Evolutionary conservation across 2,797 vertebrate genomes (phyloP).

Genomic region (Phataginus tricuspis): DNA sequence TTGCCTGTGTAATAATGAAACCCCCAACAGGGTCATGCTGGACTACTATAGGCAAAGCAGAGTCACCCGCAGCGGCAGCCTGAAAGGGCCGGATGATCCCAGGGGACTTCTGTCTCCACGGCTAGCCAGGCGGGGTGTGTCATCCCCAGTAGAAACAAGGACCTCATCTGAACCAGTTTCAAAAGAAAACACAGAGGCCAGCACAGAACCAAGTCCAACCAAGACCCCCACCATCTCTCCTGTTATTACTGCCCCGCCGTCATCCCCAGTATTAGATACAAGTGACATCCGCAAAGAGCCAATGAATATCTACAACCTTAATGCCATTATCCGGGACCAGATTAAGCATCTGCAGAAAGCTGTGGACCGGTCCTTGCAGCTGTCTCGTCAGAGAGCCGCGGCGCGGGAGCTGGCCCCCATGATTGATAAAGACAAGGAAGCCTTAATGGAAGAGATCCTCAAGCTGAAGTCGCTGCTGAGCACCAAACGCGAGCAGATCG

Average conservation of each 20-base stretch:
- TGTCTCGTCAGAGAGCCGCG: conserved; percentile 96
- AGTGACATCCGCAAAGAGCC: conserved; percentile 97
- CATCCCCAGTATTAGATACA: conserved; percentile 91
- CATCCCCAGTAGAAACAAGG: conserved; percentile 87
- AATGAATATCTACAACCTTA: conserved; percentile 99
- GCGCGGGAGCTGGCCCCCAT: conserved; percentile 94
- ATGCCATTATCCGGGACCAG: conserved; percentile 98
- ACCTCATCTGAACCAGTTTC: conserved; percentile 91
- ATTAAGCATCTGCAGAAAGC: conserved; percentile 98
- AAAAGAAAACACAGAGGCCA: conserved; percentile 87
- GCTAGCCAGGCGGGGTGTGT: conserved; percentile 91
- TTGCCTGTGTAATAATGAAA: conserved; percentile 98
- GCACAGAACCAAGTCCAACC: conserved; percentile 90
- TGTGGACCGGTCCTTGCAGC: conserved; percentile 96
- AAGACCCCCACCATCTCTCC: conserved; percentile 91
- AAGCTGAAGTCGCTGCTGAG: conserved; percentile 98
- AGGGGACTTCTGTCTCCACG: conserved; percentile 94
- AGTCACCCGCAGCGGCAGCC: conserved; percentile 93
- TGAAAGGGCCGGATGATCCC: conserved; percentile 96
- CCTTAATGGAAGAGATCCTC: conserved; percentile 97
- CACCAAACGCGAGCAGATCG: conserved; percentile 98
- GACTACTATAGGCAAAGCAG: conserved; percentile 99
- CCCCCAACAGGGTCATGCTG: conserved; percentile 98
- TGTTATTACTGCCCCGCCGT: conserved; percentile 89
- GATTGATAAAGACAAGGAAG: conserved; percentile 98